These are phyloP conservation scores for Odiellus spinosus DNA, from an alignment of 2,888 invertebrate genomes.

Conservation along the genomic window DNA sequence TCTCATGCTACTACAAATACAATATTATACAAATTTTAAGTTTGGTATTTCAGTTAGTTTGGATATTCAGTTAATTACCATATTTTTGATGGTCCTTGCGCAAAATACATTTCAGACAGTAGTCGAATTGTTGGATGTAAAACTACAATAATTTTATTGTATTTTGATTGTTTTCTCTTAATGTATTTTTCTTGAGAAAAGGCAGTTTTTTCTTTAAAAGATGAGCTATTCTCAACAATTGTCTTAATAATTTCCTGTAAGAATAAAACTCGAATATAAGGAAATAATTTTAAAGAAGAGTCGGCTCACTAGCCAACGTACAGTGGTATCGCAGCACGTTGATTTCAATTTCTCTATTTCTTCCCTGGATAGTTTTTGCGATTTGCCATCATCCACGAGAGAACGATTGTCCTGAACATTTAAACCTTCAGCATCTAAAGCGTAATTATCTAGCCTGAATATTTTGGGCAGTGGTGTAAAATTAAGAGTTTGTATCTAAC, in stretches of 20 bases:
- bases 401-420: slow-evolving; percentile 53
- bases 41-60: slow-evolving; percentile 4
- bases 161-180: slow-evolving; percentile 83
- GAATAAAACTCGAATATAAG: background rate
- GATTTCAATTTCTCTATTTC: slow-evolving; percentile 65
- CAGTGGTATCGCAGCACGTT: slow-evolving; percentile 50
- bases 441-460: too few relatives aligned
- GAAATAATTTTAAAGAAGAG: background rate
- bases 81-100: slow-evolving; percentile 46
- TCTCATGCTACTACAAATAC: slow-evolving; percentile 44
- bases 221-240: slow-evolving; percentile 75
- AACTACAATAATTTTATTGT: slow-evolving; percentile 64
- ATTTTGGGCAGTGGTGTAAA: too few relatives aligned
- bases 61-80: slow-evolving; percentile 25
- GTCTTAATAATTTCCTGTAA: slow-evolving; percentile 58
- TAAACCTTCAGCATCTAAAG: too few relatives aligned
- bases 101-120: slow-evolving; percentile 68
- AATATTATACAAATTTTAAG: background rate
- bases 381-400: slow-evolving; percentile 57
- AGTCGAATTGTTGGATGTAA: slow-evolving; percentile 61
- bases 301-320: slow-evolving; percentile 2
- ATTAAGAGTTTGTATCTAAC: too few relatives aligned
- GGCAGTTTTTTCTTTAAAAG: slow-evolving; percentile 74
- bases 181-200: slow-evolving; percentile 79
- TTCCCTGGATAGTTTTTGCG: slow-evolving; percentile 64